phyloP scores from a whole-genome alignment of 1,140 invertebrate species.

The Bombus vancouverensis region DNA sequence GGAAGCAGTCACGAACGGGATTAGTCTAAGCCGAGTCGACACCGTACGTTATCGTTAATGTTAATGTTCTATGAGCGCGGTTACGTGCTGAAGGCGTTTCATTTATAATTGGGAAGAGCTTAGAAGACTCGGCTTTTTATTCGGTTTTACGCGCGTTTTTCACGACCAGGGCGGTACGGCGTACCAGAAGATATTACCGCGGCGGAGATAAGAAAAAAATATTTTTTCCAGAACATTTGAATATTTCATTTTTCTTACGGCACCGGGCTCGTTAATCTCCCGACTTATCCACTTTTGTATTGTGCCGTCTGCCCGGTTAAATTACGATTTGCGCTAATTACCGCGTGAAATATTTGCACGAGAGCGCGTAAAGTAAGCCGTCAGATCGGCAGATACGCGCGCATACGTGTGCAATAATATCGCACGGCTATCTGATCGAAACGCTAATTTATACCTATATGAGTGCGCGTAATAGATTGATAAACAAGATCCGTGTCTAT shows the following conservation, averaged over 20 bases:
- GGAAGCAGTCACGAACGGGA: slow-evolving; percentile 38
- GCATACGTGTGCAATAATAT: slow-evolving; percentile 11
- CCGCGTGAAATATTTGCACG: slow-evolving; percentile 49
- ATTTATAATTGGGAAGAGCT: slow-evolving; percentile 46
- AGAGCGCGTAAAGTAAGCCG: slow-evolving; percentile 27
- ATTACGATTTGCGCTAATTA: slow-evolving; percentile 53
- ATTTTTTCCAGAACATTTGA: slow-evolving; percentile 44
- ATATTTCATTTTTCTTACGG: slow-evolving; percentile 54
- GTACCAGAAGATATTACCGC: slow-evolving; percentile 25
- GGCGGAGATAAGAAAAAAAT: slow-evolving; percentile 30
- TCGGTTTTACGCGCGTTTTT: not conserved
- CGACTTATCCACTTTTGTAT: slow-evolving; percentile 49
- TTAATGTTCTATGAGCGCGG: slow-evolving; percentile 52
- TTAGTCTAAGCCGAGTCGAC: slow-evolving; percentile 39
- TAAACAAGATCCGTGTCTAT: slow-evolving; percentile 45
- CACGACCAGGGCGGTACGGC: too few species aligned
- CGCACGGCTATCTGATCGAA: slow-evolving; percentile 27
- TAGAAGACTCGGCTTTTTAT: not conserved
- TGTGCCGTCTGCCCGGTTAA: slow-evolving; percentile 25
- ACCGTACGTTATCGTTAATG: slow-evolving; percentile 62
- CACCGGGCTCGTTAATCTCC: slow-evolving; percentile 42
- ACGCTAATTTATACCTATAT: slow-evolving; percentile 22
- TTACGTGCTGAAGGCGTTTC: slow-evolving; percentile 42
- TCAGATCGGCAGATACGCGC: slow-evolving; percentile 17
- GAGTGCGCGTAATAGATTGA: slow-evolving; percentile 25